Evolutionary conservation across 2,888 invertebrate genomes (phyloP).

Genomic region (Lithosia quadra): DNA sequence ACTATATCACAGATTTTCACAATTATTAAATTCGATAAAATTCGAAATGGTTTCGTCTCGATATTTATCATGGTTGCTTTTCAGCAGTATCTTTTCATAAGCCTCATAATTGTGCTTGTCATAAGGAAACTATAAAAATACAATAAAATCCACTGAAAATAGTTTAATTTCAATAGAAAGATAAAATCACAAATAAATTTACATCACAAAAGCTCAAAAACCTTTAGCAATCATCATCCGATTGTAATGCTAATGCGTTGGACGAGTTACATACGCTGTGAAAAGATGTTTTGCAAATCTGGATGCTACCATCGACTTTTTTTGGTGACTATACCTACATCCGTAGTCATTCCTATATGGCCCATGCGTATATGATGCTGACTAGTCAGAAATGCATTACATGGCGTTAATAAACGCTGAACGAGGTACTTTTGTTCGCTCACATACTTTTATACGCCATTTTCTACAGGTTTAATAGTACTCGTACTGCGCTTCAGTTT

Average conservation of each 20-base stretch:
- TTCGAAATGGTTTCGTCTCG: too few species aligned
- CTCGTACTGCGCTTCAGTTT: neutral
- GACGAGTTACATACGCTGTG: too few species aligned
- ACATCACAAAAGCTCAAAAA: neutral
- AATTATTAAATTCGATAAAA: too few species aligned
- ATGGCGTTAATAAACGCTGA: constrained; percentile 40
- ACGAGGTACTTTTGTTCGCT: constrained; percentile 34
- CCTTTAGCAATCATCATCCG: neutral
- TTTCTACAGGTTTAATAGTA: constrained; percentile 10
- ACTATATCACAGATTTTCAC: too few species aligned
- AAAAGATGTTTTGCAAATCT: neutral
- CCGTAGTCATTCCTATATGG: neutral
- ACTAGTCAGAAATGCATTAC: constrained; percentile 52
- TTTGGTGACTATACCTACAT: neutral
- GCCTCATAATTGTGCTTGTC: too few species aligned
- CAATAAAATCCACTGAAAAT: neutral
- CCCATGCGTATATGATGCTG: constrained; percentile 19
- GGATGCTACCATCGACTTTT: neutral
- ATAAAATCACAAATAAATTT: too few species aligned
- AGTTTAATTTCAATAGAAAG: too few species aligned
- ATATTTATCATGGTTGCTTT: too few species aligned
- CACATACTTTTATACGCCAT: constrained; percentile 12
- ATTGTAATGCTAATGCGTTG: too few species aligned
- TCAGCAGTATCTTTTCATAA: too few species aligned
- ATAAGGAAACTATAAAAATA: neutral